phyloP scores from a whole-genome alignment of 2,888 invertebrate species.

The Ptilodon capucinus region DNA sequence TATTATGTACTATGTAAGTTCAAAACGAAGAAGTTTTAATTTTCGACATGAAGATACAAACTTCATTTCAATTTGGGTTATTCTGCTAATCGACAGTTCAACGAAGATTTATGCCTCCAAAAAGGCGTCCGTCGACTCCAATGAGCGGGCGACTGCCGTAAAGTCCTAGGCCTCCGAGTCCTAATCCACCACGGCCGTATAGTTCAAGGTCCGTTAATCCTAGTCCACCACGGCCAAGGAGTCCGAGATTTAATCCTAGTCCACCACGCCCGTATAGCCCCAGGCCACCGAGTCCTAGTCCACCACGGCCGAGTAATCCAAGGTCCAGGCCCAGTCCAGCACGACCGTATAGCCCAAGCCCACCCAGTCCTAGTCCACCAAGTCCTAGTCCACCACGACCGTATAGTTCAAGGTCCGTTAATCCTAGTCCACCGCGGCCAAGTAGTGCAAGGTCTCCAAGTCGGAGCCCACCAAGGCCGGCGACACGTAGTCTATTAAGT shows the following conservation, averaged over 20 bases:
- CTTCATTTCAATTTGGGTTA: neutral
- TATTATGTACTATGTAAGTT: constrained; percentile 11
- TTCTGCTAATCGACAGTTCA: neutral
- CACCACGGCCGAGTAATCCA: neutral
- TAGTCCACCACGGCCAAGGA: neutral
- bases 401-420: neutral
- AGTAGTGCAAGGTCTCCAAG: neutral
- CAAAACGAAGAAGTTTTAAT: constrained; percentile 32
- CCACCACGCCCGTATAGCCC: neutral
- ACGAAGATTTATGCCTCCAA: neutral
- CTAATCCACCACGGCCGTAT: neutral
- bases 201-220: neutral
- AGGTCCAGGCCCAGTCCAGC: neutral
- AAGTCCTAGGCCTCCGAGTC: neutral
- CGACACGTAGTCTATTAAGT: too few relatives aligned
- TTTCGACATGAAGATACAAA: constrained; percentile 5
- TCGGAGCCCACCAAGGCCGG: neutral
- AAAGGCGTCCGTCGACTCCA: neutral
- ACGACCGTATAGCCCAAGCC: neutral
- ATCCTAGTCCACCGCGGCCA: neutral
- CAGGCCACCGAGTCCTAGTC: neutral
- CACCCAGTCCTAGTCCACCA: neutral
- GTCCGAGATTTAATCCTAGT: neutral
- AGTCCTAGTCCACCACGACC: neutral
- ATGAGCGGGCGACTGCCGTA: neutral